phyloP scores from a whole-genome alignment of 2,113 vertebrate genomes.

The Smithornis capensis region DNA sequence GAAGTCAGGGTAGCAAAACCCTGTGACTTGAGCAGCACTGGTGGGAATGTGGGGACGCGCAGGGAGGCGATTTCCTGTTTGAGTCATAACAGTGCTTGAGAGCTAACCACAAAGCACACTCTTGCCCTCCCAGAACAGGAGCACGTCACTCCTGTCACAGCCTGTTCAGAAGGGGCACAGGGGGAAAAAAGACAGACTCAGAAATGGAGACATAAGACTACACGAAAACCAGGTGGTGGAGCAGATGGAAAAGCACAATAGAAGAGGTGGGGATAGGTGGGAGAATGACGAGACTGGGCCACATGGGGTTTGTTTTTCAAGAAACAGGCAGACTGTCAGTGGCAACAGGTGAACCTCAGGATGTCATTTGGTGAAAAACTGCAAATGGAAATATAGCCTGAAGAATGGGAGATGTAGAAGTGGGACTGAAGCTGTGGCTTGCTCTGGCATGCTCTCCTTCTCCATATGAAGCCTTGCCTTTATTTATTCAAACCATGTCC shows the following conservation, averaged over 20 bases:
- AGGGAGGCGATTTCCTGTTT: constrained; percentile 11
- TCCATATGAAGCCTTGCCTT: not conserved
- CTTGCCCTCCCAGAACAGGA: not conserved
- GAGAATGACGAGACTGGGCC: not conserved
- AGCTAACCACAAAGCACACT: constrained; percentile 3
- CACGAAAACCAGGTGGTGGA: not conserved
- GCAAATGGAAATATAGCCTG: not conserved
- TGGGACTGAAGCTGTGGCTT: not conserved
- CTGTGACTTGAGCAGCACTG: not conserved
- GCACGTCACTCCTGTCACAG: rapidly evolving
- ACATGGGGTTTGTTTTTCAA: not conserved
- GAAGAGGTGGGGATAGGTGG: not conserved
- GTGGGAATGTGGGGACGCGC: constrained; percentile 26
- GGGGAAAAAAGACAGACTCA: not conserved
- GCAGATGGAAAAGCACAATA: not conserved
- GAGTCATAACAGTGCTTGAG: not conserved
- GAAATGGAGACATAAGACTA: not conserved
- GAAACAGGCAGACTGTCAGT: not conserved
- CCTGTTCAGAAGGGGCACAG: not conserved
- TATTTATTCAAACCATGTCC: not conserved
- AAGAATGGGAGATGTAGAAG: not conserved
- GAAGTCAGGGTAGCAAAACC: not conserved
- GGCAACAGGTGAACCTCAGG: not conserved
- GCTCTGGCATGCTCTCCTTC: not conserved
- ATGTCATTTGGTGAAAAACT: not conserved